These are phyloP conservation scores for Schizaphis graminum DNA, from an alignment of 2,888 invertebrate genomes.

Conservation along the genomic window DNA sequence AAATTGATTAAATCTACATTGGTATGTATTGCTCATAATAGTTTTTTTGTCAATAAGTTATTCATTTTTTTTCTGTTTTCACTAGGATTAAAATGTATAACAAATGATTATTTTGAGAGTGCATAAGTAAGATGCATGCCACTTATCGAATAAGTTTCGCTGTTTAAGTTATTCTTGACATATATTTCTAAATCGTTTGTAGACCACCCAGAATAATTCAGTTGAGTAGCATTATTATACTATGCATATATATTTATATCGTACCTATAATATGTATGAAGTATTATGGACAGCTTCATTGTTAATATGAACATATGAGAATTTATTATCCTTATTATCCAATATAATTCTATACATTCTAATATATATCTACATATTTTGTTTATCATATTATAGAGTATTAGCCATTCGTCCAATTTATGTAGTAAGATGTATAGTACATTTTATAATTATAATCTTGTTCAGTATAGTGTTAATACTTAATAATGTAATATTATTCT, in stretches of 20 bases:
- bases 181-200: conserved; percentile 15
- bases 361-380: neutral
- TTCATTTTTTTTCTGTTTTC: neutral
- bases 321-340: neutral
- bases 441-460: neutral
- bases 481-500: neutral
- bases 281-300: neutral
- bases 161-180: neutral
- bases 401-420: neutral
- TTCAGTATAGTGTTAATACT: neutral
- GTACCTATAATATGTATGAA: neutral
- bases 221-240: neutral
- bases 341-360: neutral
- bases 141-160: neutral
- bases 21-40: neutral
- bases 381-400: neutral
- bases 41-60: neutral
- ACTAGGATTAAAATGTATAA: neutral
- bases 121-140: neutral
- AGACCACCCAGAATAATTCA: conserved; percentile 18
- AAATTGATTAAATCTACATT: neutral
- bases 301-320: neutral
- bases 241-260: neutral
- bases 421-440: too few species aligned
- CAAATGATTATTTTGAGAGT: neutral